Conservation (phyloP, 2,113 vertebrate genomes). For the Drymodes brunneopygia region DNA sequence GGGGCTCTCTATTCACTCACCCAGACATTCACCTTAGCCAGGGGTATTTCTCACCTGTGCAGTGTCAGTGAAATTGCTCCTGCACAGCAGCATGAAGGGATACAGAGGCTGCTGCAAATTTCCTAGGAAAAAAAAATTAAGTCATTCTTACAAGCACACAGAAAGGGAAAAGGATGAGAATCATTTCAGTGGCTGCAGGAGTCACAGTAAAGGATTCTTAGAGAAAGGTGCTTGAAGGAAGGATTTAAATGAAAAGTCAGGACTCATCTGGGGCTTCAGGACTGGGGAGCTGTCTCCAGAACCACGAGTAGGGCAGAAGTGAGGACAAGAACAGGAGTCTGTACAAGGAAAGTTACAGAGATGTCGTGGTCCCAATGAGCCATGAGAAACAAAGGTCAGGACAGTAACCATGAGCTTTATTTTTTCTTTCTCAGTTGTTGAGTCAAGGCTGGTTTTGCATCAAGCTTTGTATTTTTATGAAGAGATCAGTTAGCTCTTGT, state of each 20-base stretch:
- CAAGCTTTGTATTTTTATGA: neutral
- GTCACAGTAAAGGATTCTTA: neutral
- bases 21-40: neutral
- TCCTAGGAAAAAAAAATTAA: neutral
- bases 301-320: neutral
- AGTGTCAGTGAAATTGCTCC: neutral
- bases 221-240: neutral
- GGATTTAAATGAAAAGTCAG: neutral
- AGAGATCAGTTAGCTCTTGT: neutral
- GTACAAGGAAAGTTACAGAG: neutral
- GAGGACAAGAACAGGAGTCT: neutral
- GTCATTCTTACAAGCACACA: neutral
- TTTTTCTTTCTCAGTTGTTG: neutral
- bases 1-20: neutral
- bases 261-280: neutral
- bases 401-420: neutral
- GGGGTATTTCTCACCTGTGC: neutral
- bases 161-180: neutral
- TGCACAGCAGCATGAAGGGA: neutral
- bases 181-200: neutral
- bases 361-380: neutral
- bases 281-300: neutral
- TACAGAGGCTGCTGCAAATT: neutral
- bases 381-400: neutral
- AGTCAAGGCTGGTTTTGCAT: neutral